Base-by-base conservation (phyloP, 2,113 vertebrate species). In the Leptodactylus fuscus region DNA sequence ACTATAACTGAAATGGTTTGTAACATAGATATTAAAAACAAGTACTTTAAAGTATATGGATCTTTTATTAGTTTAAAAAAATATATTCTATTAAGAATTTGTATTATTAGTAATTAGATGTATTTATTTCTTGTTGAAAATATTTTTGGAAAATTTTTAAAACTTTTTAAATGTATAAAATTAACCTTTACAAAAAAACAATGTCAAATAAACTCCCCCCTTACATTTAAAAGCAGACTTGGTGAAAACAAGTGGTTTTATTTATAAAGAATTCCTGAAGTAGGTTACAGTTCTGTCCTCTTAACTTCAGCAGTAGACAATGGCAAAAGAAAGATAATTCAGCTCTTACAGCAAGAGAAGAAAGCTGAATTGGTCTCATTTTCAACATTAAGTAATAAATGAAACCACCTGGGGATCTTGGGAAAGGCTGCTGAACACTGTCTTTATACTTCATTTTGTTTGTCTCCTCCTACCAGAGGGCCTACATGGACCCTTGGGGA, bases 341-440 rank as follows among this genome's bases (percentile, higher is more conserved):
- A 86, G 87, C 86, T 89, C 87, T 92, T 93, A 87, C 86, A 90
- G 90, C 87, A 58, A 20, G 67, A 73, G 53, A 77, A 91, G 92
- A 92, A 92, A 90, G 89, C 90, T 53, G 90, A 91, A 90, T 92
- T 88, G 79, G 90, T 93, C 93, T 94, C 90, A 87, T 90, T 94
- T 92, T 93, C 92, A 92, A 87, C 91, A 92, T 93, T 91, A 92
- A 88, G 90, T 90, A 94, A 89, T 93, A 96, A 90, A 90, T 92
- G 93, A 97, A 96, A 97, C 94, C 94, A 95, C 95, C 91, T 95
- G 95, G 93, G 94, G 91, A 94, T 94, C 93, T 89, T 95, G 93
- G 93, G 95, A 95, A 94, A 90, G 91, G 93, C 90, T 89, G 87
- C 86, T 92, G 91, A 89, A 89, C 92, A 89, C 87, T 87, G 67